Evolutionary conservation across 1,140 invertebrate species (phyloP).

Genomic region (Macrosteles quadrilineatus): DNA sequence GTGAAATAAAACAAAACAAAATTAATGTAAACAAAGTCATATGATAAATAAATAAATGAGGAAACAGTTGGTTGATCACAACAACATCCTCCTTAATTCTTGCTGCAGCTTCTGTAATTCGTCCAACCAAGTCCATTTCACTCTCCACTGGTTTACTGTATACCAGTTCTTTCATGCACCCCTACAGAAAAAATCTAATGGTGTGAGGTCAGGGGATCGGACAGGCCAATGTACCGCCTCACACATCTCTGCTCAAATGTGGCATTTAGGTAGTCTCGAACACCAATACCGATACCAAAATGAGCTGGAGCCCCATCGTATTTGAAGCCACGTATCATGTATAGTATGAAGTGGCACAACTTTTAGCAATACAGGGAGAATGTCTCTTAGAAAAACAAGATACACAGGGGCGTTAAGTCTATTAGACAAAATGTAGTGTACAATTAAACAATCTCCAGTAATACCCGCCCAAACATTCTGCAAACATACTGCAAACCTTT

Average conservation of each 20-base stretch:
- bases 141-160: neutral
- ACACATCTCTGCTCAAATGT: neutral
- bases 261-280: neutral
- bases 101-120: neutral
- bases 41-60: too few relatives aligned
- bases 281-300: too few relatives aligned
- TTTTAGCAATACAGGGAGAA: neutral
- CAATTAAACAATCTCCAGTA: neutral
- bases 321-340: neutral
- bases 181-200: neutral
- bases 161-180: neutral
- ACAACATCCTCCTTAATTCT: neutral
- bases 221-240: neutral
- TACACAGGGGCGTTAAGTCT: neutral
- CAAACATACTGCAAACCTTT: too few relatives aligned
- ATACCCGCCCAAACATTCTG: neutral
- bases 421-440: neutral
- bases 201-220: neutral
- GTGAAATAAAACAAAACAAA: too few relatives aligned
- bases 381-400: neutral
- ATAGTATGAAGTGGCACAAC: neutral
- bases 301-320: neutral
- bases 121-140: neutral
- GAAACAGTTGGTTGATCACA: too few relatives aligned
- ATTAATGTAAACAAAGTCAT: too few relatives aligned